phyloP scores from a whole-genome alignment of 2,113 vertebrate species.

The Eptesicus fuscus region DNA sequence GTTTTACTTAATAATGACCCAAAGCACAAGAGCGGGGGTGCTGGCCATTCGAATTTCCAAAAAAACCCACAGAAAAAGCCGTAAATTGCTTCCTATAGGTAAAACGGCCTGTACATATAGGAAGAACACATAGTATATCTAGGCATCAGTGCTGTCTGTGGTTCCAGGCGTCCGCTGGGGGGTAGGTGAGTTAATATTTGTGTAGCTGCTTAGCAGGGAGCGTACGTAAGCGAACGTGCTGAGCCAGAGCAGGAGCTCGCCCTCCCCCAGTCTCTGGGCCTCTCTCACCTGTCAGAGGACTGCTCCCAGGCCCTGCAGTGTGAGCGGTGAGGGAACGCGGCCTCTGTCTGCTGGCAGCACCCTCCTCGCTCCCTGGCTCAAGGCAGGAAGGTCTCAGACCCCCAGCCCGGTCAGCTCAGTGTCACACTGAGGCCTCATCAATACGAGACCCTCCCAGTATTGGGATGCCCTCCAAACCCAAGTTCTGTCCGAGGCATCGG shows the following conservation, averaged over 20 bases:
- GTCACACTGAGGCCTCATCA: not conserved
- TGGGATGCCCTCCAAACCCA: not conserved
- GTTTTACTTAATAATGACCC: not conserved
- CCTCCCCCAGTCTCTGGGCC: not conserved
- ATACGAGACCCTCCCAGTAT: accelerated
- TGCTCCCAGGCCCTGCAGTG: accelerated
- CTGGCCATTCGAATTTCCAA: not conserved
- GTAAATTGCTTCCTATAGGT: not conserved
- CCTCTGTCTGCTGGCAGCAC: not conserved
- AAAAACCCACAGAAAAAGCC: not conserved
- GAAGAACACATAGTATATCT: not conserved
- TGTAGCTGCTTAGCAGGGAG: not conserved
- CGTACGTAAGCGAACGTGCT: too few species aligned
- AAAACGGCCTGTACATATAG: not conserved
- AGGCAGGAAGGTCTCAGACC: not conserved
- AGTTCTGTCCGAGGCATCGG: not conserved
- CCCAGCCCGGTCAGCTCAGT: not conserved
- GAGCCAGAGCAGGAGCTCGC: not conserved
- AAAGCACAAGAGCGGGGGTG: not conserved
- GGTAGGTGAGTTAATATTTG: not conserved
- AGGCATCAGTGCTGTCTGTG: too few species aligned
- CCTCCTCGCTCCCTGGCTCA: not conserved
- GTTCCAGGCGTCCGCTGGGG: not conserved
- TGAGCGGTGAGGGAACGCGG: accelerated
- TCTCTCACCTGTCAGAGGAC: not conserved